Conservation (phyloP, 2,888 invertebrate species). For the Deilephila porcellus region DNA sequence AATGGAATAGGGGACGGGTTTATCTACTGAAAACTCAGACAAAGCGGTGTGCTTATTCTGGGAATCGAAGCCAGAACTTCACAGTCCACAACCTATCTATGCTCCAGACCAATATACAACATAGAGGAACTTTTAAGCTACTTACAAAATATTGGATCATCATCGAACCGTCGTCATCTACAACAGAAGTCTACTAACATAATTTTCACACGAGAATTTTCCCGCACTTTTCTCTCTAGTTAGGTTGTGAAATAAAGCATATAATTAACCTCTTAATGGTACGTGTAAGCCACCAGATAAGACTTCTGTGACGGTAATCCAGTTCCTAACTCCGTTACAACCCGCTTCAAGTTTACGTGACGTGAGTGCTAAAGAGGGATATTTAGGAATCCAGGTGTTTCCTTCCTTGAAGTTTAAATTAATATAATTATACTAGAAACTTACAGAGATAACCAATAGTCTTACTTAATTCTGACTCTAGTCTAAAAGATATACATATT, state of each 20-base stretch:
- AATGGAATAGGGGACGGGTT: too few relatives aligned
- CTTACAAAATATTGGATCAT: neutral
- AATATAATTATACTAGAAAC: too few relatives aligned
- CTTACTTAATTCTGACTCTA: too few relatives aligned
- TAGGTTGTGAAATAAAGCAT: constrained; percentile 2
- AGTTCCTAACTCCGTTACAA: neutral
- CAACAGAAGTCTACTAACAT: neutral
- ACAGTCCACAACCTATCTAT: too few relatives aligned
- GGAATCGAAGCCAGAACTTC: too few relatives aligned
- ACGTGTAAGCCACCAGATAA: constrained; percentile 17
- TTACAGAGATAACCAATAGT: too few relatives aligned
- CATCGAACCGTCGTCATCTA: neutral
- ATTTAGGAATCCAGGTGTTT: neutral
- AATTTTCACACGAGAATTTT: constrained; percentile 22
- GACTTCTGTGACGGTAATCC: neutral
- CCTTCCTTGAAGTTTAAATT: neutral
- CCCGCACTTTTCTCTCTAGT: constrained; percentile 6
- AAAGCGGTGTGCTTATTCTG: too few relatives aligned
- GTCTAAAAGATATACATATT: too few relatives aligned
- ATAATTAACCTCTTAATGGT: constrained; percentile 23
- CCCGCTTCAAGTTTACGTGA: constrained; percentile 6
- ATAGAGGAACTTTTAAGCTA: neutral
- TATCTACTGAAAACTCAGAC: too few relatives aligned
- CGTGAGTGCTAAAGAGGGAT: neutral
- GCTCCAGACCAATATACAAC: too few relatives aligned